Conservation (phyloP, 2,797 vertebrate species). For the Sebastiscus albofasciatus region DNA sequence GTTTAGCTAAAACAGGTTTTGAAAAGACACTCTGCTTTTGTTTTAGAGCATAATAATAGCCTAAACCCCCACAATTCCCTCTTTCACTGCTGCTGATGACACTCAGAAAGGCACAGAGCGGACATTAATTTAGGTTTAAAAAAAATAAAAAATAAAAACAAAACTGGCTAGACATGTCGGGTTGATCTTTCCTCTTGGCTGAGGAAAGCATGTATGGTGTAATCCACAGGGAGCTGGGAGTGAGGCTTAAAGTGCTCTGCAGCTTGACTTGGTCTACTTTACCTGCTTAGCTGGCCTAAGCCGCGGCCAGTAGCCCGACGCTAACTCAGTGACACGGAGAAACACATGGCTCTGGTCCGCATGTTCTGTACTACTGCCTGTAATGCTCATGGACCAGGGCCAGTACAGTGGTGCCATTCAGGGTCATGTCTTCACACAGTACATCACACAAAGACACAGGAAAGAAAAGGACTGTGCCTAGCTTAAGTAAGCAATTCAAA, state of each 20-base stretch:
- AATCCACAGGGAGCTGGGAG: constrained; percentile 58
- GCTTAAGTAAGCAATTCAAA: neutral
- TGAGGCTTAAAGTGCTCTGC: constrained; percentile 56
- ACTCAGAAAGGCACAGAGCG: neutral
- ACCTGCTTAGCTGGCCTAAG: constrained; percentile 76
- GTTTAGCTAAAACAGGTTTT: neutral
- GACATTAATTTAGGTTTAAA: neutral
- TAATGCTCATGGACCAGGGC: neutral
- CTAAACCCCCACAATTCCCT: neutral
- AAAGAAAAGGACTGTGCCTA: neutral
- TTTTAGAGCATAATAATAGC: neutral
- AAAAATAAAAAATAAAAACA: neutral
- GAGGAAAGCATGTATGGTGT: constrained; percentile 32
- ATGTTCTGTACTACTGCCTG: constrained; percentile 1
- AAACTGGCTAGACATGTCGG: constrained; percentile 2
- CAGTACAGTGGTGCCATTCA: neutral
- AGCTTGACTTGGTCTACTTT: constrained; percentile 74
- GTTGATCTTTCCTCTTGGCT: constrained; percentile 54
- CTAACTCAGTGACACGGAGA: constrained; percentile 41
- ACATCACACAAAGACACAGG: neutral
- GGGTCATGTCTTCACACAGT: neutral
- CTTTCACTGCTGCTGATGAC: neutral
- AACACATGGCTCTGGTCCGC: constrained; percentile 29
- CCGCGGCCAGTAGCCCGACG: constrained; percentile 21
- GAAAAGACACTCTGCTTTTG: neutral